Evolutionary conservation across 1,140 invertebrate species (phyloP), one percentile per base, ranked within the genome.

Genomic region (Tetragonula clypearis): DNA sequence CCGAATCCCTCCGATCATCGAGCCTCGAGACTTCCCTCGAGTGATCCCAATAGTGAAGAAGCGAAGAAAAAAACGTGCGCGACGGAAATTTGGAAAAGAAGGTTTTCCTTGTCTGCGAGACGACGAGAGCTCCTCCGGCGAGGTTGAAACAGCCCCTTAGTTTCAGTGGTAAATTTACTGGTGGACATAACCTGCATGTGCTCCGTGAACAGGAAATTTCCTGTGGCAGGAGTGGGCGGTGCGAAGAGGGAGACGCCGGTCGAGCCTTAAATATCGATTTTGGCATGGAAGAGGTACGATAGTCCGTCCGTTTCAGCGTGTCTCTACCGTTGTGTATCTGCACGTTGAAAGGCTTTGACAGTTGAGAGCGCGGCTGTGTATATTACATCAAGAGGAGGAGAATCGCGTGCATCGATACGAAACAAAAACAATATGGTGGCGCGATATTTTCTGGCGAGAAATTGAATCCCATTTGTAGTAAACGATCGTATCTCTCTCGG

Each of bases 201-300:
- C 55, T 41, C 26, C 19, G 75, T 30, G 79, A 86, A 81, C 79
- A 73, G 72, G 80, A 82, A 74, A 60, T 87, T 72, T 73, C 79
- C 56, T 23, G 66, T 82, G 41, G 78, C 77, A 84, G 72, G 86
- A 91, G 90, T 89, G 81, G 84, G 86, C 77, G 86, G 75, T 66
- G 56, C 72, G 81, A 85, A 80, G 86, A 85, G 84, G 81, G 88
- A 77, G 87, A 90, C 90, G 91, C 85, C 87, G 90, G 90, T 88
- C 88, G 90, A 91, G 92, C 89, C 89, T 90, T 92, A 90, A 93
- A 90, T 93, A 93, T 93, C 92, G 92, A 93, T 93, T 92, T 92
- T 92, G 82, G 87, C 87, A 86, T 86, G 88, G 86, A 90, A 87
- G 88, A 88, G 79, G 84, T 73, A 62, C 88, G 77, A 87, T 87